Base-by-base conservation (phyloP, 2,888 invertebrate species). In the Dugesia japonica region DNA sequence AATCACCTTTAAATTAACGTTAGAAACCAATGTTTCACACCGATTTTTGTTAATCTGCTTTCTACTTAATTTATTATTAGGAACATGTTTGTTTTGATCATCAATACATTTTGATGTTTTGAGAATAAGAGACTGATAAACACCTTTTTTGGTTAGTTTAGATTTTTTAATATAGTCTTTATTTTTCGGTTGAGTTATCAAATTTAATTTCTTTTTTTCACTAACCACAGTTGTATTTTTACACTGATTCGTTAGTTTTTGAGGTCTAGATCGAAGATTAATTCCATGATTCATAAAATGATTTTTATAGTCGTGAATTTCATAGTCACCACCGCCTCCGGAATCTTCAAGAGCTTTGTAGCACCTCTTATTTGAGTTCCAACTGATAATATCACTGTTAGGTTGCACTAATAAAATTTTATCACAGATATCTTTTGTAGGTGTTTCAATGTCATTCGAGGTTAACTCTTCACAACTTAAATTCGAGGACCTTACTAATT, bases 241-340 rank as follows among this genome's bases (percentile, higher is more conserved):
- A 56, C 56, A 56, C 7, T 56, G 20, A 7, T 4, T 13, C 4
- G 23, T 56, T 23, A 56, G 9, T 56, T 56, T 56, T 23, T 56
- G 56, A 13, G 56, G 56, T 23, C 56, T 56, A 4, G 56, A 56
- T 13, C 56, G 56, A n/a, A 56, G 56, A 56, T 56, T 56, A 23
- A 56, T 56, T 20, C 56, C 56, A 56, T 56, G 56, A 56, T 13
- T 56, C n/a, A 56, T 56, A 56, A 56, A 56, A 56, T 56, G 56
- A 56, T 56, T 56, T 20, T 20, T 56, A 56, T 56, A 23, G 4
- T 56, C 23, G 1, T 56, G 20, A 9, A n/a, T 9, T n/a, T 56
- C 56, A 23, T 56, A 9, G 4, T 56, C 56, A 56, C 56, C 56
- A n/a, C 56, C 56, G 17, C 56, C 56, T 20, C 56, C 56, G 23